Evolutionary conservation across 2,113 vertebrate genomes (phyloP), one percentile per base, ranked within the genome.

Genomic region (Eulemur macaco): DNA sequence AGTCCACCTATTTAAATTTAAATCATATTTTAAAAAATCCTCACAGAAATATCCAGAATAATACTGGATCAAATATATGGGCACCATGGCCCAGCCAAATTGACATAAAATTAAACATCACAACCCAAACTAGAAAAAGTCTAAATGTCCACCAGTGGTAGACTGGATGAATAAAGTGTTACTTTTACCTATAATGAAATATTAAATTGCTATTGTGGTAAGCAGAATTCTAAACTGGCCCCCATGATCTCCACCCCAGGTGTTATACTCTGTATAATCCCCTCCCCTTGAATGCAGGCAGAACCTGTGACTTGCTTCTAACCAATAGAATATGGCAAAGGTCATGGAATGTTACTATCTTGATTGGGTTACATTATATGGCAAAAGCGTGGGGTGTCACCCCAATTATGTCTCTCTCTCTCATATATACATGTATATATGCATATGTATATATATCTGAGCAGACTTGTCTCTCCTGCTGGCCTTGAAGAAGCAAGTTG

Each of bases 21-120:
- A 77, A 84, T 60, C 8, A 27, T 60, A 60, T 60, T 42, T 42
- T 42, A 60, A 60, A 84, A 39, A 37, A 89, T 42, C 21, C 31
- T 88, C 63, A 88, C 34, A 94, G 39, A 87, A 58, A n/a, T 56
- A 94, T 94, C 18, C 31, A 60, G 54, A 88, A 60, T 74, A 64
- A 31, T 64, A 42, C 23, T 88, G 34, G 37, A 45, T 39, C 68
- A 88, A 91, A 58, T 88, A 91, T 85, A 47, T 91, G 58, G 58
- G 58, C 25, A 64, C 27, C 6, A 25, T 80, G 34, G 76, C 52
- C 77, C 34, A 50, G 20, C 11, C 45, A 95, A 54, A 31, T 86
- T 93, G 74, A 84, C 56, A 81, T 34, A 86, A 81, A 81, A 52
- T 77, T 73, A 95, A 74, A 60, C 45, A 74, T 82, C 45, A 50